Conservation (phyloP, 2,888 invertebrate species). For the Pristionchus maxplancki region DNA sequence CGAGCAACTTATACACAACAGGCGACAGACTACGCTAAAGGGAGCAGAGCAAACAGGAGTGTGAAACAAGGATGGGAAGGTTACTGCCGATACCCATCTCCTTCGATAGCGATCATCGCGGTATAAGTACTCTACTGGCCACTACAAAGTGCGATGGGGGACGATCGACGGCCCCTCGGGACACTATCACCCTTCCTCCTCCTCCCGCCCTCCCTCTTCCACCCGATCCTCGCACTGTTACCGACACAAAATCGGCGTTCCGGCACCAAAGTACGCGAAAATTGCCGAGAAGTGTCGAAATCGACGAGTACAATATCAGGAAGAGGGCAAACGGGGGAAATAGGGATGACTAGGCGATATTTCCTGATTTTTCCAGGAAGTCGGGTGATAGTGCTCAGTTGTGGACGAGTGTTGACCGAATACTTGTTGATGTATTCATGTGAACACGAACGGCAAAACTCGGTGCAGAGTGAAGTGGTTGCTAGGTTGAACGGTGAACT, state of each 20-base stretch:
- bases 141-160: not conserved
- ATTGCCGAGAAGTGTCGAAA: not conserved
- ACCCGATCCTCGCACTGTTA: not conserved
- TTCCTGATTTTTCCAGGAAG: not conserved
- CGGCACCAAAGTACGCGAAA: not conserved
- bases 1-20: not conserved
- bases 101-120: not conserved
- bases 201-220: not conserved
- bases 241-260: not conserved
- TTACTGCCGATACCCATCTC: not conserved
- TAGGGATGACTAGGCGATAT: not conserved
- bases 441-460: no score
- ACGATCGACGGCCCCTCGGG: not conserved
- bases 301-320: not conserved
- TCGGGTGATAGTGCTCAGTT: not conserved
- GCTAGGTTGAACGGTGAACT: no score
- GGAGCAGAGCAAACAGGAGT: not conserved
- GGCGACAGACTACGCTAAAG: not conserved
- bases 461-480: no score
- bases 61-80: not conserved
- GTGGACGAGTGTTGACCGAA: no score
- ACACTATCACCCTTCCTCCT: not conserved
- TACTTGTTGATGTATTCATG: not conserved
- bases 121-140: not conserved
- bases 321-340: not conserved